phyloP scores from a whole-genome alignment of 2,113 vertebrate genomes.

The Naja naja region DNA sequence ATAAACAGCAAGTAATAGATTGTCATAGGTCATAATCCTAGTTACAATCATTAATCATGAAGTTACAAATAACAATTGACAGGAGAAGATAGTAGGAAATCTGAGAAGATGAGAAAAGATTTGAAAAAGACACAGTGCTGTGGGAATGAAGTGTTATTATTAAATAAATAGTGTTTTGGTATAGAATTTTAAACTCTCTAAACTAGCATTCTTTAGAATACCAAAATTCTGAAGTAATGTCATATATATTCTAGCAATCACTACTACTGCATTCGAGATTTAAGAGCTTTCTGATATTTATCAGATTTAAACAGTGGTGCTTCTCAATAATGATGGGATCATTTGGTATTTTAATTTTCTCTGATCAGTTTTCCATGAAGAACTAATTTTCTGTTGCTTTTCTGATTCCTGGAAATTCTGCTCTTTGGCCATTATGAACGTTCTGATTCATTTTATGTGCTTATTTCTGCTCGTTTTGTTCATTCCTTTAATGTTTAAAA shows the following conservation, averaged over 20 bases:
- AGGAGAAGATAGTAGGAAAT: too few species aligned
- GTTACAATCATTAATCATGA: too few species aligned
- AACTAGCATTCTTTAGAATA: too few species aligned
- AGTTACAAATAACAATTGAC: too few species aligned
- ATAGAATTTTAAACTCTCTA: too few species aligned
- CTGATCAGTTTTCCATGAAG: background rate
- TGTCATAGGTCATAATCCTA: too few species aligned
- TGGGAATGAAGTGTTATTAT: too few species aligned
- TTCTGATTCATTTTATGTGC: fast-evolving
- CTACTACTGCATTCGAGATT: background rate
- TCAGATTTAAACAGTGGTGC: background rate
- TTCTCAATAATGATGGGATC: background rate
- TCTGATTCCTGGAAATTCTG: background rate
- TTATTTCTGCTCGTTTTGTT: fast-evolving
- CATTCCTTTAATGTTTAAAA: fast-evolving
- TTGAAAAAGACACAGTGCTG: too few species aligned
- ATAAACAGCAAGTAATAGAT: too few species aligned
- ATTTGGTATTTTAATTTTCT: background rate
- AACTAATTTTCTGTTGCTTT: background rate
- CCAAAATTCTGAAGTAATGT: background rate
- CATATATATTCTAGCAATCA: background rate
- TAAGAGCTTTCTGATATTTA: fast-evolving
- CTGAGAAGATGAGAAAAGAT: too few species aligned
- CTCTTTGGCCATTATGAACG: fast-evolving
- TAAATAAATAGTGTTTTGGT: too few species aligned